Evolutionary conservation across 2,888 invertebrate genomes (phyloP), one percentile per base, ranked within the genome.

Genomic region (Acrocera orbiculus): DNA sequence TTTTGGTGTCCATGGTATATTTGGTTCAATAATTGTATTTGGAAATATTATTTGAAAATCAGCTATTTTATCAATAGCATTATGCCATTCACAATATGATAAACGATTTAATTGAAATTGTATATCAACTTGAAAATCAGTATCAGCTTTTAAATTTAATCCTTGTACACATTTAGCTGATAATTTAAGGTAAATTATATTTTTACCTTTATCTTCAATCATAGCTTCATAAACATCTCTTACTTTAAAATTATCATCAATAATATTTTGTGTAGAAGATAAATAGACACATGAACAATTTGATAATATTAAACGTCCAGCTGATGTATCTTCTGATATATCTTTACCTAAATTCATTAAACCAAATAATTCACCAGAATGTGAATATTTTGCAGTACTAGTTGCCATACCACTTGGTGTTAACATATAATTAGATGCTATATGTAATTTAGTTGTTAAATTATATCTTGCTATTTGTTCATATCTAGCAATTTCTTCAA

Each of bases 71-170:
- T 85, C 85, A 15, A 85, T 70, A 1, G 82, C 80, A 51, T 73
- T 70, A 50, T 82, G 83, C 80, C 82, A 83, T 52, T 85, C 81
- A 56, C 82, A 82, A 46, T 81, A 76, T 0, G 80, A 76, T 40
- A 81, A 63, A 27, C 85, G 67, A 53, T 81, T 83, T 40, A 85
- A 53, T 48, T 82, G 77, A 51, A 85, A 85, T 51, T 82, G 82
- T 35, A 85, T 74, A 52, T 80, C 74, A 38, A 74, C 73, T 31
- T 68, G 59, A 33, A 77, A 62, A 38, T 71, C 71, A 1, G 67
- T 69, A 39, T 78, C 76, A 3, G 70, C 62, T 42, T 65, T 63
- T 38, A 82, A 56, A 4, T 62, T 56, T 44, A 80, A 63, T 15
- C 69, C 69, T 14, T 65, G 58, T 1, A 80, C 78, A 44, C 76